Evolutionary conservation across 2,888 invertebrate genomes (phyloP).

Genomic region (Creontiades dilutus): DNA sequence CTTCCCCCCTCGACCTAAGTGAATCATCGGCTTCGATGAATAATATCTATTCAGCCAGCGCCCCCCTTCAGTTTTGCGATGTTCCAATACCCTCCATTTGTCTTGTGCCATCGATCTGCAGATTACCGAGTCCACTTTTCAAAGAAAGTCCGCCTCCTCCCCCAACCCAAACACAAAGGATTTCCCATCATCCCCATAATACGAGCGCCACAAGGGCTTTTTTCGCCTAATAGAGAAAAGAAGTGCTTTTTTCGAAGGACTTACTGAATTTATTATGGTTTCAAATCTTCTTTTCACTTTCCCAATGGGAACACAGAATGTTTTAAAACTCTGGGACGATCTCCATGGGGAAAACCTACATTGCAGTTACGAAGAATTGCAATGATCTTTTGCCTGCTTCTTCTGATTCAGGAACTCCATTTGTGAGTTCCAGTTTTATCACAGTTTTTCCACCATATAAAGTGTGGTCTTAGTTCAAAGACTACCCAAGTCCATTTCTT

Average conservation of each 20-base stretch:
- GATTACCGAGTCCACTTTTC: slow-evolving; percentile 66
- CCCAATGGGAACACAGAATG: not conserved
- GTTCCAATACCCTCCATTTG: slow-evolving; percentile 71
- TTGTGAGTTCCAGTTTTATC: too few relatives aligned
- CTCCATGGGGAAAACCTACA: not conserved
- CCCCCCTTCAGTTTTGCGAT: slow-evolving; percentile 53
- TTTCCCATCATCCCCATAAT: slow-evolving; percentile 60
- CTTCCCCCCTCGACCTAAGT: slow-evolving; percentile 54
- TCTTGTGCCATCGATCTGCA: slow-evolving; percentile 67
- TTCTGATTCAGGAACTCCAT: too few relatives aligned
- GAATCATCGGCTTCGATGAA: slow-evolving; percentile 66
- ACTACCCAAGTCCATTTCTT: too few relatives aligned
- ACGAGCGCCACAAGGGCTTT: slow-evolving; percentile 43
- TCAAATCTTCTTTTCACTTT: slow-evolving; percentile 60
- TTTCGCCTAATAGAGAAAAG: slow-evolving; percentile 33
- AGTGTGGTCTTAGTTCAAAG: too few relatives aligned
- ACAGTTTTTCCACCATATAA: too few relatives aligned
- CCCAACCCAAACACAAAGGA: slow-evolving; percentile 17
- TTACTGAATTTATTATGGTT: slow-evolving; percentile 53
- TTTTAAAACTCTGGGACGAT: not conserved
- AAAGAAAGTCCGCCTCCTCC: not conserved
- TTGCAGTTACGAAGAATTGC: too few relatives aligned
- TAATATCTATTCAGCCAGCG: slow-evolving; percentile 58
- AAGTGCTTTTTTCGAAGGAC: slow-evolving; percentile 50
- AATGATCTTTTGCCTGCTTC: too few relatives aligned